A percentile compares a stretch with the other conserved stretches of the same genome.
These are phyloP conservation scores for Eciton burchellii DNA, from an alignment of 1,140 invertebrate species.

Conservation along the genomic window DNA sequence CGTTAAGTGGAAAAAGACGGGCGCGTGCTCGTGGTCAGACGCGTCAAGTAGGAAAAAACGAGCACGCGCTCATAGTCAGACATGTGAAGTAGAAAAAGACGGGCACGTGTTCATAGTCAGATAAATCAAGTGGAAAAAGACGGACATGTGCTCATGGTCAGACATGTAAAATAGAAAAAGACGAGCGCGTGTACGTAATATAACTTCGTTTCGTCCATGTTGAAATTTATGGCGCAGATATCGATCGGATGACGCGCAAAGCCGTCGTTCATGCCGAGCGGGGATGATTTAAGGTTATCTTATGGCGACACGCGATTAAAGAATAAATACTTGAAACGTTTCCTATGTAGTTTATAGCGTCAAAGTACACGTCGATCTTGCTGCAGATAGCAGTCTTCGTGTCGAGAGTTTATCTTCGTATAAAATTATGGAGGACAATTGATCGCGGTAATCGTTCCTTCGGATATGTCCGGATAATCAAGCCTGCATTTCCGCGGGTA, in stretches of 20 bases:
- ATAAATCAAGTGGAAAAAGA: too few species aligned
- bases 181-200: too few species aligned
- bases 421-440: neutral
- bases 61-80: too few species aligned
- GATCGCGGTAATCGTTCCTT: neutral
- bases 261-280: constrained; percentile 12
- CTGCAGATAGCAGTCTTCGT: neutral
- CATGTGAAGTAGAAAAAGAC: too few species aligned
- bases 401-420: neutral
- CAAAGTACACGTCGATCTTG: neutral
- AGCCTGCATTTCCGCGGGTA: neutral
- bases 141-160: too few species aligned
- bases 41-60: too few species aligned
- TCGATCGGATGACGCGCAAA: constrained; percentile 32
- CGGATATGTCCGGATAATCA: neutral
- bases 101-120: too few species aligned
- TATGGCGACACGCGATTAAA: constrained; percentile 13
- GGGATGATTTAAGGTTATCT: constrained; percentile 18
- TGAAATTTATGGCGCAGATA: constrained; percentile 44
- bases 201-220: neutral
- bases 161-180: too few species aligned
- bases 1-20: too few species aligned
- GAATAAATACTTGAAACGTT: constrained; percentile 24
- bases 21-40: too few species aligned
- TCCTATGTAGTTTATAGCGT: neutral